Base-by-base conservation (phyloP, 2,797 vertebrate species). In the Malurus splendens region DNA sequence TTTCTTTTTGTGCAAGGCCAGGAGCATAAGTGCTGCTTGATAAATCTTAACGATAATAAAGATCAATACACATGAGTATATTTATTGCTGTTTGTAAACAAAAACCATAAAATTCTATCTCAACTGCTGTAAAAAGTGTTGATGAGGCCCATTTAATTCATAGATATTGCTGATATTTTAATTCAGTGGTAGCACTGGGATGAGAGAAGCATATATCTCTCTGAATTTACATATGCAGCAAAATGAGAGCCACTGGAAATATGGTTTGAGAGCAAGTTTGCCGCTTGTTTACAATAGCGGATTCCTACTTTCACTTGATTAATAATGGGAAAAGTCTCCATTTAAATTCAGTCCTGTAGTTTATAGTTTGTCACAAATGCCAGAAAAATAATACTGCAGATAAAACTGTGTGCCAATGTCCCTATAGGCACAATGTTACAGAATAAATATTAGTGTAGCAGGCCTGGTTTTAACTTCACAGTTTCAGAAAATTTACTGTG, bases 81-180 rank as follows among this genome's bases (percentile, higher is more conserved):
- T 94, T 94, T 94, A 93, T 56, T 82, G 33, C 45, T 81, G n/a
- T 94, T 93, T 76, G 83, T 45, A 90, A 89, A 92, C 77, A 88
- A 86, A 87, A 87, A 55, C 38, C 52, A 73, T 45, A 59, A 86
- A 88, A 88, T 64, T 47, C 17, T 61, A 44, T 45, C 73, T 72
- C 76, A 75, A 39, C 48, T 56, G 52, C 62, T 52, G 39, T 71
- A 92, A 73, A 90, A 87, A 74, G 3, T 52, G 87, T 78, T 87
- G 89, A 86, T 64, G 60, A 62, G 22, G 60, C 51, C 52, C 33
- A 45, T 82, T 90, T 94, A 90, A 92, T 89, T 89, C 77, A 82
- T 52, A 89, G 59, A 76, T 90, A 87, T 82, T 89, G 91, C 56
- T 84, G 89, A 66, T 92, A 82, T 87, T 92, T 90, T 92, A 94